phyloP scores from a whole-genome alignment of 2,888 invertebrate species.

The Mythimna vitellina region DNA sequence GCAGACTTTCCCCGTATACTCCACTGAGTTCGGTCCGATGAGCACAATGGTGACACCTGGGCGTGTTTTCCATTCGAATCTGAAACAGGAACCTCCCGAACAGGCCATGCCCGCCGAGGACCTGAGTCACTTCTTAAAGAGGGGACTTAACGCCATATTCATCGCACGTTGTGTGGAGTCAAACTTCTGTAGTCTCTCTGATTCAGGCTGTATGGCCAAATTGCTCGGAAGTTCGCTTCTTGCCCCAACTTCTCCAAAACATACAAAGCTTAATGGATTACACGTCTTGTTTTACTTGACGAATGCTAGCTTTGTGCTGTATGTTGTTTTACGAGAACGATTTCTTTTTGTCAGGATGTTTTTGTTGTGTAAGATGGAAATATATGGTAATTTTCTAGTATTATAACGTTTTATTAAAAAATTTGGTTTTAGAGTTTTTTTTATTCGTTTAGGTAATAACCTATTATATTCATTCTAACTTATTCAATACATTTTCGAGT shows the following conservation, averaged over 20 bases:
- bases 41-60: too few relatives aligned
- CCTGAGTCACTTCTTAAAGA: too few relatives aligned
- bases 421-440: background rate
- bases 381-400: constrained; percentile 22
- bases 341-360: constrained; percentile 51
- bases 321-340: constrained; percentile 47
- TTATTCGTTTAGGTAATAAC: too few relatives aligned
- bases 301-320: constrained; percentile 60
- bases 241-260: constrained; percentile 63
- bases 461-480: too few relatives aligned
- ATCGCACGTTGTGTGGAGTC: accelerated
- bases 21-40: too few relatives aligned
- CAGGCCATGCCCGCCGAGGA: too few relatives aligned
- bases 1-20: too few relatives aligned
- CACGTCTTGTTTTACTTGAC: constrained; percentile 65
- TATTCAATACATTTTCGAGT: too few relatives aligned
- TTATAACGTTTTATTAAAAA: background rate
- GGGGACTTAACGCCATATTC: too few relatives aligned
- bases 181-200: background rate
- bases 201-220: constrained; percentile 51
- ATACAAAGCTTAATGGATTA: constrained; percentile 72
- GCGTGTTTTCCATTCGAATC: too few relatives aligned
- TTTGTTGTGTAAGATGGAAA: constrained; percentile 14
- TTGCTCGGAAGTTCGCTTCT: constrained; percentile 68
- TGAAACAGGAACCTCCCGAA: too few relatives aligned